Percentiles rank a stretch among this genome's conserved stretches.
These are phyloP conservation scores for Drosophila teissieri DNA, from an alignment of 1,140 invertebrate genomes.

Conservation along the genomic window DNA sequence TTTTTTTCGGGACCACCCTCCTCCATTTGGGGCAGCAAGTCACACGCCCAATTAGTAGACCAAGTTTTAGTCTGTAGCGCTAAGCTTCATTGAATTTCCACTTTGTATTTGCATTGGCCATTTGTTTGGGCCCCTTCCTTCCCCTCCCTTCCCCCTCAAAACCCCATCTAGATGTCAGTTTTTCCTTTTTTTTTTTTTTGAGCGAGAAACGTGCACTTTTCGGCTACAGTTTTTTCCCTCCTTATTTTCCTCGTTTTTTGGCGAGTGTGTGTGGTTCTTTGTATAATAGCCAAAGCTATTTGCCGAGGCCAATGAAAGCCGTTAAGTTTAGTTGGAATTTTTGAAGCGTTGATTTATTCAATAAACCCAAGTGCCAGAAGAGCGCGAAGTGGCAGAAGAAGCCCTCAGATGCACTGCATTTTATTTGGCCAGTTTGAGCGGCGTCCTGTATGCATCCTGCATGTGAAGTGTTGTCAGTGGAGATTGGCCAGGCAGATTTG, in stretches of 20 bases:
- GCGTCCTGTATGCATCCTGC: neutral
- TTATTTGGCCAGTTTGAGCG: conserved; percentile 42
- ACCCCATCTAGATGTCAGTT: conserved; percentile 31
- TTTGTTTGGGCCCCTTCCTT: conserved; percentile 36
- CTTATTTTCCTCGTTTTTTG: neutral
- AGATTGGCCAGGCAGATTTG: neutral
- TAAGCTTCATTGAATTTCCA: conserved; percentile 81
- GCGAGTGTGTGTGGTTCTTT: conserved; percentile 4
- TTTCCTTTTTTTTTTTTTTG: conserved; percentile 12
- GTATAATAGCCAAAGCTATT: conserved; percentile 69
- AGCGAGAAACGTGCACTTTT: conserved; percentile 57
- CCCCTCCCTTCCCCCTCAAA: neutral
- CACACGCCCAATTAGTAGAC: conserved; percentile 81
- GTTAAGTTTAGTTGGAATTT: conserved; percentile 75
- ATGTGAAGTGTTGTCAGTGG: conserved; percentile 44
- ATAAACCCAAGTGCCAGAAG: conserved; percentile 54
- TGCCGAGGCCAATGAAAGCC: conserved; percentile 72
- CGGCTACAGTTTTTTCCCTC: conserved; percentile 66
- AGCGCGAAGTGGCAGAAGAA: conserved; percentile 19
- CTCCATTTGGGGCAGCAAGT: conserved; percentile 49
- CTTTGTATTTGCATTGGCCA: conserved; percentile 79
- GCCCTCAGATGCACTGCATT: conserved; percentile 35
- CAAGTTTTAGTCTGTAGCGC: conserved; percentile 76
- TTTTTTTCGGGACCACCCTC: neutral
- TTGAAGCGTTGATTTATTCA: conserved; percentile 77